A percentile compares a stretch with the other conserved stretches of the same genome.
phyloP scores from a whole-genome alignment of 2,113 vertebrate species.

The Stictonetta naevosa region DNA sequence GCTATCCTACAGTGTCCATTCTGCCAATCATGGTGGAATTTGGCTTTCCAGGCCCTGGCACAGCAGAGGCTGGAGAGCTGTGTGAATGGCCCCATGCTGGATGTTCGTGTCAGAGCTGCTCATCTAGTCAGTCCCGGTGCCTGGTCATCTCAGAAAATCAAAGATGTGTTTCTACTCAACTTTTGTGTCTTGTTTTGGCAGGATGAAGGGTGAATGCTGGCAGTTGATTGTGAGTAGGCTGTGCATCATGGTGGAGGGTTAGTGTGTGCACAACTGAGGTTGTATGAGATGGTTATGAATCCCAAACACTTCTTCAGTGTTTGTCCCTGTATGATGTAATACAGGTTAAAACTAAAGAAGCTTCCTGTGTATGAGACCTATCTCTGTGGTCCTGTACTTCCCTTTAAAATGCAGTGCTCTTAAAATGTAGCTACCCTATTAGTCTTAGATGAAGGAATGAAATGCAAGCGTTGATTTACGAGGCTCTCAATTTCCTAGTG shows the following conservation, averaged over 20 bases:
- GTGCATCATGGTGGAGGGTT: background rate
- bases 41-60: background rate
- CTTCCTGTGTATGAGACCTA: accelerated
- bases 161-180: background rate
- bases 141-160: background rate
- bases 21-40: background rate
- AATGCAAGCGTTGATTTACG: background rate
- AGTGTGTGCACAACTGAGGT: background rate
- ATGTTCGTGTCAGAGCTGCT: background rate
- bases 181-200: background rate
- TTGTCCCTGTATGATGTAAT: background rate
- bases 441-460: background rate
- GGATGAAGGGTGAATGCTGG: background rate
- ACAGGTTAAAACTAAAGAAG: background rate
- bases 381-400: background rate
- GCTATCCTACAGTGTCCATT: background rate
- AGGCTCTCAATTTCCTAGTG: background rate
- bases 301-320: background rate
- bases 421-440: background rate
- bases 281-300: background rate
- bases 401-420: background rate
- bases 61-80: background rate
- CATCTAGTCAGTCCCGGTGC: background rate
- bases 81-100: background rate
- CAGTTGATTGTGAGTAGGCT: background rate